Evolutionary conservation across 2,113 vertebrate species (phyloP), one percentile per base, ranked within the genome.

Genomic region (Cinclus cinclus): DNA sequence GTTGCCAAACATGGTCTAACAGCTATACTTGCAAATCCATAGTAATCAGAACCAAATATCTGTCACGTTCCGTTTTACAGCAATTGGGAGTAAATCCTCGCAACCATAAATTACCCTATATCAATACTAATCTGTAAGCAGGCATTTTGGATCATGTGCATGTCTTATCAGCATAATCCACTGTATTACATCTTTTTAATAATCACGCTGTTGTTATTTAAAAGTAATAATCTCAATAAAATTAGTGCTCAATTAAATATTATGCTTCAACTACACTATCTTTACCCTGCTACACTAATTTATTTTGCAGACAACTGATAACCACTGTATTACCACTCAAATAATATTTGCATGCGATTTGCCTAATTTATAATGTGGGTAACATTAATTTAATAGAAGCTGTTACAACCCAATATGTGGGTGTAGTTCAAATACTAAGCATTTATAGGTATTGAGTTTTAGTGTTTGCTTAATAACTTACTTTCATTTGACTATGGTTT

Each of bases 311-410:
- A 88, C 95, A 96, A 94, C 85, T 95, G 96, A 98, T 97, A 98
- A 97, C 95, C 80, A 81, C 78, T 15, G 7, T 94, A 93, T 97
- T 97, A 91, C 89, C 90, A 85, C 90, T 96, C 87, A 96, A 97
- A 96, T 94, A 96, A 92, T 96, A 97, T 98, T 97, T 98, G 96
- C 96, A 97, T 98, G 93, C 65, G 84, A 93, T 98, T 98, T 98
- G 92, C 97, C 78, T 98, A 97, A 98, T 97, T 96, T 96, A 96
- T 83, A 90, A 87, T 92, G 87, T 97, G 96, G 87, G 94, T 94
- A 97, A 95, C 88, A 88, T 97, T 97, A 95, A 97, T 97, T 98
- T 98, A 97, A 97, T 83, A 96, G 95, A 95, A 91, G 60, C 95
- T 95, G 82, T 97, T 97, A 94, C 87, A 97, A 93, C 91, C 89